Evolutionary conservation across 2,888 invertebrate genomes (phyloP).

Genomic region (Eristalis intricaria): DNA sequence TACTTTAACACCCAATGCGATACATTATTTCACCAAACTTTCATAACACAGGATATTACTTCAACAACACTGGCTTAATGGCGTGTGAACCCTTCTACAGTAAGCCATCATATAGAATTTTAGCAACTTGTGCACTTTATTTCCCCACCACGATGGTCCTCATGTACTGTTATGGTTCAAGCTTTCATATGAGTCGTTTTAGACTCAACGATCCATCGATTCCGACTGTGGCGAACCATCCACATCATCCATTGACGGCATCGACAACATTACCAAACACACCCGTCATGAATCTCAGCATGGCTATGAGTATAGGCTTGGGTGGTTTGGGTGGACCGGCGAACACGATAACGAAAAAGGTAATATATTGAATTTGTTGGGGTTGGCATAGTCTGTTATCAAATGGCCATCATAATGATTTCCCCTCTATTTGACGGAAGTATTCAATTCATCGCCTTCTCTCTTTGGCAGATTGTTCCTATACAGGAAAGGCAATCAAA

Average conservation of each 20-base stretch:
- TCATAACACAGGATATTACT: slow-evolving; percentile 87
- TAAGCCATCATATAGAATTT: slow-evolving; percentile 87
- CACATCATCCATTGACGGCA: slow-evolving; percentile 76
- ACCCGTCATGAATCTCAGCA: slow-evolving; percentile 79
- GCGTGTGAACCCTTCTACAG: slow-evolving; percentile 95
- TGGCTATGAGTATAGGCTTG: slow-evolving; percentile 80
- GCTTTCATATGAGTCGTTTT: slow-evolving; percentile 93
- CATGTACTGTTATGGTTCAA: slow-evolving; percentile 95
- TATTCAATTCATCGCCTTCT: slow-evolving; percentile 14
- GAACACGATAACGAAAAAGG: slow-evolving; percentile 79
- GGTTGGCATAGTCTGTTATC: background rate
- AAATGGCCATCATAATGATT: slow-evolving; percentile 37
- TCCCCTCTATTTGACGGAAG: slow-evolving; percentile 13
- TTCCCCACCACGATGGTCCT: slow-evolving; percentile 95
- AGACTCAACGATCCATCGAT: slow-evolving; percentile 82
- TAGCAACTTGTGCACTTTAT: slow-evolving; percentile 93
- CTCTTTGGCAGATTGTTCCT: slow-evolving; percentile 77
- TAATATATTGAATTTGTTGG: slow-evolving; percentile 65
- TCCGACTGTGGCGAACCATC: slow-evolving; percentile 80
- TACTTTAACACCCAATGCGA: slow-evolving; percentile 24
- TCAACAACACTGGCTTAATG: slow-evolving; percentile 92
- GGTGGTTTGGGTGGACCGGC: slow-evolving; percentile 76
- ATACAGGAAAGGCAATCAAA: slow-evolving; percentile 84
- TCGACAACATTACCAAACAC: slow-evolving; percentile 74
- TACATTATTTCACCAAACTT: slow-evolving; percentile 35